Percentiles rank a stretch among this genome's conserved stretches.
These are phyloP conservation scores for Megastigmus dorsalis DNA, from an alignment of 2,888 invertebrate genomes.

Conservation along the genomic window DNA sequence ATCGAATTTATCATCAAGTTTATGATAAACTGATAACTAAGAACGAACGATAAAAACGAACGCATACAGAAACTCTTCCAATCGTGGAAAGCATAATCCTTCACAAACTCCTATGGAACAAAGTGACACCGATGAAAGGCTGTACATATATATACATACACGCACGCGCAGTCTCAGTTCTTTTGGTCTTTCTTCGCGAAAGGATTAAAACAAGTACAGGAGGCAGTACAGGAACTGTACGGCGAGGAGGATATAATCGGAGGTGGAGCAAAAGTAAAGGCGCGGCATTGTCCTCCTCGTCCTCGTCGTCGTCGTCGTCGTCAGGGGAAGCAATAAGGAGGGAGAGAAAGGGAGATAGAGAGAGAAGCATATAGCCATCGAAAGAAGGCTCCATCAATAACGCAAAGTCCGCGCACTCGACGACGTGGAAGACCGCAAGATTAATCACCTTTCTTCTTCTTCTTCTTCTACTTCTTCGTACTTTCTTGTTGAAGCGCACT, in stretches of 20 bases:
- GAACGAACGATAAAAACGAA: too few species aligned
- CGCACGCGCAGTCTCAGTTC: too few species aligned
- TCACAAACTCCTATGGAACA: not conserved
- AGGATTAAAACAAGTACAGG: too few species aligned
- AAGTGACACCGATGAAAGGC: constrained; percentile 30
- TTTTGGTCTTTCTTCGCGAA: constrained; percentile 6
- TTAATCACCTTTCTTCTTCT: constrained; percentile 73
- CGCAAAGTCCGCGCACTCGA: constrained; percentile 73
- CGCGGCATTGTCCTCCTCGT: constrained; percentile 40
- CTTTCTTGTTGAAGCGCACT: constrained; percentile 17
- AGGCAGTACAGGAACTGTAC: not conserved
- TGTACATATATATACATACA: too few species aligned
- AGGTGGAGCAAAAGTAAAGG: constrained; percentile 40
- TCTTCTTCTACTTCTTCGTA: constrained; percentile 54
- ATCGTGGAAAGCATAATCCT: constrained; percentile 24
- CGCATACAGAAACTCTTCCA: not conserved
- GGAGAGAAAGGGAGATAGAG: too few species aligned
- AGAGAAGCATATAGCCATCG: too few species aligned
- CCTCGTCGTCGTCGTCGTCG: constrained; percentile 15
- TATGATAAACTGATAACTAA: too few species aligned
- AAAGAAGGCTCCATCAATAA: constrained; percentile 75
- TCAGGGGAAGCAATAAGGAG: too few species aligned
- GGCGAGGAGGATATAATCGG: constrained; percentile 11
- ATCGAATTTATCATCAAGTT: too few species aligned
- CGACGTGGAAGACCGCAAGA: constrained; percentile 74